Percentiles rank a stretch among this genome's conserved stretches.
Conservation (phyloP, 2,797 vertebrate species). For the Pipistrellus pipistrellus region DNA sequence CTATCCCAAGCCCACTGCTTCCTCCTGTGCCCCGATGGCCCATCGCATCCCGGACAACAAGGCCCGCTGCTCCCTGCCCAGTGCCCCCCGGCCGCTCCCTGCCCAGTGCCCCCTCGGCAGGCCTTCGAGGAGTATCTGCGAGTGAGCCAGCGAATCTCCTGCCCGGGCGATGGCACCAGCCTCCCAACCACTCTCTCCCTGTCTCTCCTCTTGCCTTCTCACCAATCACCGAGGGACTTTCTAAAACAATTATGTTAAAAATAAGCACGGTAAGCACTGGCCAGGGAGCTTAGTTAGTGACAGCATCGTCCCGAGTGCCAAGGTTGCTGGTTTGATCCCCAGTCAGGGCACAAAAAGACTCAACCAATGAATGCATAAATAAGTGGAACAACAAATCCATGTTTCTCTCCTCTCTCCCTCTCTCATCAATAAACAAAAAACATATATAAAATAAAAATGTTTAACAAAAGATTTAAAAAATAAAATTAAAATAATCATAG, state of each 20-base stretch:
- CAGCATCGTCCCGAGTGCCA: background rate
- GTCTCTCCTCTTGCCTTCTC: background rate
- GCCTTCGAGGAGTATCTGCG: background rate
- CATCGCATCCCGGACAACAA: accelerated
- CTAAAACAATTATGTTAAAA: background rate
- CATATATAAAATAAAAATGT: background rate
- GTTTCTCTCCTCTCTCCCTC: background rate
- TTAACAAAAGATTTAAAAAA: background rate
- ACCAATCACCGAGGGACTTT: background rate
- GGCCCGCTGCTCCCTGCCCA: accelerated
- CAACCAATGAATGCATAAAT: background rate
- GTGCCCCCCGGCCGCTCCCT: too few species aligned
- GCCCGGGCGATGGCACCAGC: background rate
- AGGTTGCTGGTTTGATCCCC: background rate
- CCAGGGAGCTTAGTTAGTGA: background rate
- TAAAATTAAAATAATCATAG: background rate
- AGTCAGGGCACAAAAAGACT: background rate
- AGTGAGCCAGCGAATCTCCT: background rate
- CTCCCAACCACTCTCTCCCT: background rate
- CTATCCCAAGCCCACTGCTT: background rate
- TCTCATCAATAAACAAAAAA: background rate
- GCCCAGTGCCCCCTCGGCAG: background rate
- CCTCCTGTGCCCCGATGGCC: background rate
- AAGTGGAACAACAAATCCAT: background rate
- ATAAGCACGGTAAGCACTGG: background rate